Percentiles rank a stretch among this genome's conserved stretches.
Conservation (phyloP, 1,140 invertebrate species). For the Tachypleus tridentatus region DNA sequence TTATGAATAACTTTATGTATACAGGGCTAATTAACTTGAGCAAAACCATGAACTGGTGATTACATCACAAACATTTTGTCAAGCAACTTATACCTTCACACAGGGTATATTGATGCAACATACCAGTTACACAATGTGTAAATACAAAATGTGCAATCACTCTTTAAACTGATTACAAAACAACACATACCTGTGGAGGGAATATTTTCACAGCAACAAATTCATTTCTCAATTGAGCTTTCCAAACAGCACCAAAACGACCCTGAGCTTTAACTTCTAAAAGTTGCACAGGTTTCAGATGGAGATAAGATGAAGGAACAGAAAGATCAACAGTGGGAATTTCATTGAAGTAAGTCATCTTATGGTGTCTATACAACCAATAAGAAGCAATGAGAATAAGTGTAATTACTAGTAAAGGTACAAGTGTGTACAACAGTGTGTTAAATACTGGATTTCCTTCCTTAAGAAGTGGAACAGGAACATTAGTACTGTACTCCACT, state of each 20-base stretch:
- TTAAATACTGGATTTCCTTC: slow-evolving; percentile 28
- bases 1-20: no score
- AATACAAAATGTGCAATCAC: no score
- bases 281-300: slow-evolving; percentile 40
- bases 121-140: no score
- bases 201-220: slow-evolving; percentile 64
- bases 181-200: slow-evolving; percentile 42
- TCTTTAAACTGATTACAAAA: no score
- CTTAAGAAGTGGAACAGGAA: no score
- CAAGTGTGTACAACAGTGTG: slow-evolving; percentile 39
- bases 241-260: slow-evolving; percentile 92
- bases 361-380: slow-evolving; percentile 43
- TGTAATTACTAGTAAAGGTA: slow-evolving; percentile 35
- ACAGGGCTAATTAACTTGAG: no score
- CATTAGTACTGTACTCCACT: no score
- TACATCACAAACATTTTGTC: no score
- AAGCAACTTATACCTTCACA: no score
- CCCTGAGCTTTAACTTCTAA: slow-evolving; percentile 71
- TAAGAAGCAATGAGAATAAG: slow-evolving; percentile 39
- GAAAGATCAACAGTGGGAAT: slow-evolving; percentile 34
- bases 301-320: slow-evolving; percentile 31
- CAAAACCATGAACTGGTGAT: no score
- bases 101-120: no score
- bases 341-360: slow-evolving; percentile 45
- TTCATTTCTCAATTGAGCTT: slow-evolving; percentile 60